Evolutionary conservation across 2,113 vertebrate species (phyloP), one percentile per base, ranked within the genome.

Genomic region (Bostrychus sinensis): DNA sequence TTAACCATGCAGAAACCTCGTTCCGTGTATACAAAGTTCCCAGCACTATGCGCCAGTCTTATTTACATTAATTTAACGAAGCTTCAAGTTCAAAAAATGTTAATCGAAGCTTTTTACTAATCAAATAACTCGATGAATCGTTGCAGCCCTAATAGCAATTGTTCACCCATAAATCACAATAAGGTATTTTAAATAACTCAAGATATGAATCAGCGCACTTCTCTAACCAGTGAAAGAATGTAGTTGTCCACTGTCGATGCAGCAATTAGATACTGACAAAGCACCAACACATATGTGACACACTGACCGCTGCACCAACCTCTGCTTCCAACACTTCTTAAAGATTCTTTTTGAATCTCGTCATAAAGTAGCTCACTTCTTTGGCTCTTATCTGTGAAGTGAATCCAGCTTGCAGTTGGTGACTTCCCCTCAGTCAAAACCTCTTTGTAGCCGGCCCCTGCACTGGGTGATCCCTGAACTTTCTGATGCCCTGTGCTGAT

Each of bases 391-490:
- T 50, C 50, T 73, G 60, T 72, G 48, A 70, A 70, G 65, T 8
- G 32, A 30, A 67, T 63, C 77, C 62, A 63, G 34, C 2, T 16
- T 26, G 42, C 42, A 55, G 62, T 2, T 25, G 41, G 64, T 57
- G 19, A 59, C 62, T 80, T 85, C 68, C 76, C 43, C 37, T 58
- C 23, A 26, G 19, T 72, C 63, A 78, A 73, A 80, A 62, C 42
- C 45, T 62, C 77, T 82, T 85, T 88, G 73, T 81, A 66, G 12
- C 37, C 6, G 1, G 9, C 34, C 20, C 16, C 16, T 14, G 23
- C n/a, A 41, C 58, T 69, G 1, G 4, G 8, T 55, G 76, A 85
- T 48, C 78, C 84, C n/a, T 85, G 74, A 81, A 66, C 79, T 51
- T 28, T 16, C 37, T 2, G 20, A 60, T 32, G 42, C 59, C 12